Percentiles rank a stretch among this genome's conserved stretches.
Conservation (phyloP, 2,797 vertebrate species). For the Halcyon badia region DNA sequence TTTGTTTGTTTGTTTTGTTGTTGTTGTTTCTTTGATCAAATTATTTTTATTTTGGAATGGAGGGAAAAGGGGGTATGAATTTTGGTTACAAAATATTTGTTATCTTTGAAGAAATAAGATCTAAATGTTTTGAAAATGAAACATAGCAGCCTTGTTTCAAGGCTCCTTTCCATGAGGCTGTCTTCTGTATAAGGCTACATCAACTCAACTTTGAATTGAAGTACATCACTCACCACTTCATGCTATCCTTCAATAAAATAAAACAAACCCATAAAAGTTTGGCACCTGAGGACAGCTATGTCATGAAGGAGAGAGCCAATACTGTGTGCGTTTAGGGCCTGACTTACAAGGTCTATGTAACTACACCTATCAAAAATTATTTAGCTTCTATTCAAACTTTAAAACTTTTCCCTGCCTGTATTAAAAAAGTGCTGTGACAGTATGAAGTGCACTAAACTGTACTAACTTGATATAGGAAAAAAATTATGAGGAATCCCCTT, state of each 20-base stretch:
- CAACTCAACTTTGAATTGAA: conserved; percentile 59
- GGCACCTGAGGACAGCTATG: conserved; percentile 80
- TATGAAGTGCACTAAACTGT: conserved; percentile 74
- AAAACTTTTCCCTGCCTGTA: conserved; percentile 73
- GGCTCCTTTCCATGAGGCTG: conserved; percentile 75
- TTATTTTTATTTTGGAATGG: neutral
- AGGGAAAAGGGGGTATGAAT: neutral
- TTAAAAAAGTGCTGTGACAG: conserved; percentile 77
- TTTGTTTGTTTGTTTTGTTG: neutral
- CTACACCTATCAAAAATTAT: conserved; percentile 69
- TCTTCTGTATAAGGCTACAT: conserved; percentile 80
- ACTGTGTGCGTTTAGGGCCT: conserved; percentile 64
- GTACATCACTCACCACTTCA: conserved; percentile 45
- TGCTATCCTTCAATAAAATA: conserved; percentile 73
- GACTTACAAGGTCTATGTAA: conserved; percentile 52
- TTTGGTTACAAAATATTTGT: conserved; percentile 33
- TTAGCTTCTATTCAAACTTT: conserved; percentile 67
- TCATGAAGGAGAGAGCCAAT: conserved; percentile 58
- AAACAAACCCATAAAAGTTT: conserved; percentile 72
- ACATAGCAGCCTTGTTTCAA: conserved; percentile 31
- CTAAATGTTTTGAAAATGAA: conserved; percentile 14
- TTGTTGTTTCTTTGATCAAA: neutral
- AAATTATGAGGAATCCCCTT: conserved; percentile 67
- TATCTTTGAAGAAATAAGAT: conserved; percentile 32
- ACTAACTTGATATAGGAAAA: conserved; percentile 60